Evolutionary conservation across 2,888 invertebrate species (phyloP).

Genomic region (Xylota segnis): DNA sequence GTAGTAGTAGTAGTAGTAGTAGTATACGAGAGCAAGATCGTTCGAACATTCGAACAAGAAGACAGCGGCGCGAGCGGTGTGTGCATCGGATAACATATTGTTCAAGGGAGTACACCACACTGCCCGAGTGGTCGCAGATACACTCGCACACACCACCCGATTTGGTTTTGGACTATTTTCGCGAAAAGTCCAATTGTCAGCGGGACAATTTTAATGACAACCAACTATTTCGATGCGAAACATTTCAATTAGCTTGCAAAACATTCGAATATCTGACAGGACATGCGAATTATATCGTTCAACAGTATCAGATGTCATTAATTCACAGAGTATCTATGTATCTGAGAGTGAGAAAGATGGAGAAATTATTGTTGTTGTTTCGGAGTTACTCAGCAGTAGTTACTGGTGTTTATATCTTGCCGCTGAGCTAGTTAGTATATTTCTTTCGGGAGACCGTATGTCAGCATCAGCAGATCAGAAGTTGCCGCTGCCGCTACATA

Average conservation of each 20-base stretch:
- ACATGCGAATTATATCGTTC: slow-evolving; percentile 52
- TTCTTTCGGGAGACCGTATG: slow-evolving; percentile 22
- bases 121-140: slow-evolving; percentile 15
- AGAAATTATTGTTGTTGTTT: slow-evolving; percentile 14
- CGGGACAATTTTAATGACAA: slow-evolving; percentile 78
- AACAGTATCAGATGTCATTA: slow-evolving; percentile 72
- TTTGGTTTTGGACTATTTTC: slow-evolving; percentile 81
- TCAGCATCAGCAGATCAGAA: slow-evolving; percentile 36
- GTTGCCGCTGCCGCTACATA: slow-evolving; percentile 9
- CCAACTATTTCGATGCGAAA: slow-evolving; percentile 79
- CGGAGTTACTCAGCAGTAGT: slow-evolving; percentile 44
- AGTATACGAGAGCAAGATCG: slow-evolving; percentile 58
- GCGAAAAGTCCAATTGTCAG: slow-evolving; percentile 77
- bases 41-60: slow-evolving; percentile 41
- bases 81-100: slow-evolving; percentile 45
- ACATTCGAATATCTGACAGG: slow-evolving; percentile 63
- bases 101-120: slow-evolving; percentile 45
- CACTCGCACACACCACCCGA: slow-evolving; percentile 79
- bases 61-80: background rate
- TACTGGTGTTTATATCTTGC: slow-evolving; percentile 40
- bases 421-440: background rate
- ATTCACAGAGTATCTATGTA: slow-evolving; percentile 25
- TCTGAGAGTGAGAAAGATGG: slow-evolving; percentile 1
- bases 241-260: slow-evolving; percentile 62
- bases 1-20: background rate